These are phyloP conservation scores for Oreohelix idahoensis DNA, from an alignment of 1,140 invertebrate species.

Conservation along the genomic window DNA sequence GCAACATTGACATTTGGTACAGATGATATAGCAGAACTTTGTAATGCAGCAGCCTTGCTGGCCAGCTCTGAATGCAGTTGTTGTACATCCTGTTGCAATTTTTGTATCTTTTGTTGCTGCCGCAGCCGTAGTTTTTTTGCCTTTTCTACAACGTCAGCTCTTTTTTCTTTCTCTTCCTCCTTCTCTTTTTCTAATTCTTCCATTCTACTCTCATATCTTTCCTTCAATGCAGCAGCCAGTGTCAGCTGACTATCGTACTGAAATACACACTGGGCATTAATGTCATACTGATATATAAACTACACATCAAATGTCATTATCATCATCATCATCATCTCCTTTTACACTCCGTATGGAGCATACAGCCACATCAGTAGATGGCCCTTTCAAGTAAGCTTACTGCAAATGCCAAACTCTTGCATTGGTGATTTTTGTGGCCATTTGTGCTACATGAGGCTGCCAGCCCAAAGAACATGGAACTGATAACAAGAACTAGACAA, in stretches of 20 bases:
- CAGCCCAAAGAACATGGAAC: too few species aligned
- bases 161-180: slow-evolving; percentile 46
- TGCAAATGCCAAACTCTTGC: too few species aligned
- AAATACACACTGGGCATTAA: neutral
- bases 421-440: too few species aligned
- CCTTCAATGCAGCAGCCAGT: slow-evolving; percentile 68
- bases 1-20: neutral
- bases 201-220: slow-evolving; percentile 67
- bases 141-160: slow-evolving; percentile 37
- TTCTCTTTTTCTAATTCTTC: slow-evolving; percentile 63
- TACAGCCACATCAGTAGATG: too few species aligned
- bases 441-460: too few species aligned
- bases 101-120: slow-evolving; percentile 36
- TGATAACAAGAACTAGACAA: too few species aligned
- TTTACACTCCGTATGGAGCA: too few species aligned
- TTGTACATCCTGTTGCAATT: slow-evolving; percentile 40
- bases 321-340: too few species aligned
- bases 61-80: slow-evolving; percentile 39
- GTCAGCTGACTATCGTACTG: slow-evolving; percentile 66
- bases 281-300: neutral
- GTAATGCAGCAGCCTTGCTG: slow-evolving; percentile 23
- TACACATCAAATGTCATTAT: neutral
- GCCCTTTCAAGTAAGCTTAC: too few species aligned
- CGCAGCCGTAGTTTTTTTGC: slow-evolving; percentile 39
- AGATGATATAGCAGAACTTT: neutral